Conservation (phyloP, 2,113 vertebrate genomes). For the Myiozetetes cayanensis region DNA sequence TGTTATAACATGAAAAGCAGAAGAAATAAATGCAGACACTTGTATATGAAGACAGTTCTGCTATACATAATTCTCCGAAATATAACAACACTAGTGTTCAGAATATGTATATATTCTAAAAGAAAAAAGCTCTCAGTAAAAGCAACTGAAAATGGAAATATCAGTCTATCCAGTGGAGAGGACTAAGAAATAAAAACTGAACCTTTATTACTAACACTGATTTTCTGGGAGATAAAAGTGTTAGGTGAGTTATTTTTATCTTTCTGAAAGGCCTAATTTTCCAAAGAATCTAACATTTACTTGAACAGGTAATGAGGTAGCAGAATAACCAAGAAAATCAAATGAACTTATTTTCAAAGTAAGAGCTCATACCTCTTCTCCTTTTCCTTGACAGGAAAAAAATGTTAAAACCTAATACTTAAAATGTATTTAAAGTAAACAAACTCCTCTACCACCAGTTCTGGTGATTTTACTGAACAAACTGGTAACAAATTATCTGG, state of each 20-base stretch:
- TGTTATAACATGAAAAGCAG: neutral
- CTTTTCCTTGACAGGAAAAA: neutral
- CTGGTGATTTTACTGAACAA: neutral
- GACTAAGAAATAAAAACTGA: neutral
- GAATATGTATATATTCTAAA: neutral
- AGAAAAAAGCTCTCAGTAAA: neutral
- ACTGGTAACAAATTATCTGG: neutral
- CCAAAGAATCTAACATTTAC: neutral
- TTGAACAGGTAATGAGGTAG: neutral
- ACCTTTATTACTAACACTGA: neutral
- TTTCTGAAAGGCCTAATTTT: neutral
- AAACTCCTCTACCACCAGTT: neutral
- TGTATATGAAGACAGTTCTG: neutral
- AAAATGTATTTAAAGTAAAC: neutral
- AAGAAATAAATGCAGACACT: neutral
- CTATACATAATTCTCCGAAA: neutral
- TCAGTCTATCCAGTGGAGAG: neutral
- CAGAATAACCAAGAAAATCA: neutral
- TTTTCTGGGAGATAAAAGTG: neutral
- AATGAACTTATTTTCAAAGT: neutral
- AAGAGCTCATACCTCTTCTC: neutral
- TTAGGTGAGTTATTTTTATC: neutral
- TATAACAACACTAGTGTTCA: neutral
- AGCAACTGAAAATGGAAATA: neutral
- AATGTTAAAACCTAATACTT: neutral